A percentile compares a stretch with the other conserved stretches of the same genome.
phyloP scores from a whole-genome alignment of 2,888 invertebrate genomes.

The Emmelina monodactyla region DNA sequence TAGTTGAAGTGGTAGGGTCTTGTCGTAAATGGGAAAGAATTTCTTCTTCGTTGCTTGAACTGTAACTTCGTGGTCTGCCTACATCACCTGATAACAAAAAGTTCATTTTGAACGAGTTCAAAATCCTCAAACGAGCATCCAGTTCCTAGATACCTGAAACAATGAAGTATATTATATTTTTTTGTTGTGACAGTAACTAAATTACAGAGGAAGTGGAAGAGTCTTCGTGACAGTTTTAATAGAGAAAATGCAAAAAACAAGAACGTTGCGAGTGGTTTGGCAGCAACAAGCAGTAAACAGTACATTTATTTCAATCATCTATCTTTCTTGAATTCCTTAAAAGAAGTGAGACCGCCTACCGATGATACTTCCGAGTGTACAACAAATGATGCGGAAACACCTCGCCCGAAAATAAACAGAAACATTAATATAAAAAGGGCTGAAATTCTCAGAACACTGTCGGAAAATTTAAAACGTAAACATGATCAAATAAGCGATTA shows the following conservation, averaged over 20 bases:
- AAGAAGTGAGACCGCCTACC: slow-evolving; percentile 19
- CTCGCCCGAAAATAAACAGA: slow-evolving; percentile 21
- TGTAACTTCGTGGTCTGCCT: too few species aligned
- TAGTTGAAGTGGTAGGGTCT: too few species aligned
- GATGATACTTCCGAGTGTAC: slow-evolving; percentile 13
- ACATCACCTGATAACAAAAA: too few species aligned
- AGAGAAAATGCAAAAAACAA: slow-evolving; percentile 21
- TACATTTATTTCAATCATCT: slow-evolving; percentile 21
- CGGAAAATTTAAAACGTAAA: slow-evolving; percentile 12
- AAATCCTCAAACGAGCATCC: slow-evolving; percentile 20
- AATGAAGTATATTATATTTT: slow-evolving; percentile 11
- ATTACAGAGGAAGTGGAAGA: slow-evolving; percentile 24
- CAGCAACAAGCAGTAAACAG: slow-evolving; percentile 19
- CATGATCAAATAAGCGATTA: slow-evolving; percentile 1
- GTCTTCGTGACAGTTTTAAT: slow-evolving; percentile 21
- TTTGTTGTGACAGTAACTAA: slow-evolving; percentile 4
- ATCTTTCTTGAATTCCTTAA: slow-evolving; percentile 18
- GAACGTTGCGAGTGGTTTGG: slow-evolving; percentile 17
- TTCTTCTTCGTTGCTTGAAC: too few species aligned
- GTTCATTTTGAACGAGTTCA: too few species aligned
- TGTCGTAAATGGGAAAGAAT: too few species aligned
- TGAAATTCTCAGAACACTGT: slow-evolving; percentile 19
- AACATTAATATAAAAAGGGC: slow-evolving; percentile 15
- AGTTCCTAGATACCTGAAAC: slow-evolving; percentile 21
- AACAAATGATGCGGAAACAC: slow-evolving; percentile 20